phyloP scores from a whole-genome alignment of 2,113 vertebrate species.

The Dromas ardeola region DNA sequence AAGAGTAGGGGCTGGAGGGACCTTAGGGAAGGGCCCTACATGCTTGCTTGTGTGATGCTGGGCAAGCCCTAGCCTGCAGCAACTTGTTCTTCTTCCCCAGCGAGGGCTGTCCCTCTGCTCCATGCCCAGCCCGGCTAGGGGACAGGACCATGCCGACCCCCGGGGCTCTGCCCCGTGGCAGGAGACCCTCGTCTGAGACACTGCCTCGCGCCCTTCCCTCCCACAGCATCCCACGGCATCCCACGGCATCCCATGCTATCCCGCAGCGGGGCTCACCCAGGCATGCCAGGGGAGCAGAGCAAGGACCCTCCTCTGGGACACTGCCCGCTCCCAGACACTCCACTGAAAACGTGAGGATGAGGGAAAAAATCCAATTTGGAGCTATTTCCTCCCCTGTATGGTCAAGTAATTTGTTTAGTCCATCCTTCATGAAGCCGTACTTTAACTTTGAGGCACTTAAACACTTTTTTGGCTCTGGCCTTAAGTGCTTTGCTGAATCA shows the following conservation, averaged over 20 bases:
- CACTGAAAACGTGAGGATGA: background rate
- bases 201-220: background rate
- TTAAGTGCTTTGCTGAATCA: slow-evolving; percentile 3
- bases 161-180: fast-evolving
- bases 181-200: fast-evolving
- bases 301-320: background rate
- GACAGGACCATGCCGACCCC: fast-evolving
- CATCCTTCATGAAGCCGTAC: background rate
- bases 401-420: background rate
- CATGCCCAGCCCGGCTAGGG: fast-evolving
- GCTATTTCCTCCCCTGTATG: background rate
- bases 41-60: fast-evolving
- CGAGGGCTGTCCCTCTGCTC: background rate
- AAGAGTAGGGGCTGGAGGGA: background rate
- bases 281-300: fast-evolving
- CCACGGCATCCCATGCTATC: background rate
- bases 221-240: background rate
- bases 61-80: background rate
- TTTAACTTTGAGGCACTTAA: background rate
- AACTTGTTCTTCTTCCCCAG: fast-evolving
- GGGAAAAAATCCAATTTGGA: background rate
- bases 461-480: background rate
- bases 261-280: fast-evolving
- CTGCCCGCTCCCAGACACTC: fast-evolving
- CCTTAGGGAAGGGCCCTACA: background rate